Evolutionary conservation across 2,797 vertebrate species (phyloP).

Genomic region (Poecilia picta): DNA sequence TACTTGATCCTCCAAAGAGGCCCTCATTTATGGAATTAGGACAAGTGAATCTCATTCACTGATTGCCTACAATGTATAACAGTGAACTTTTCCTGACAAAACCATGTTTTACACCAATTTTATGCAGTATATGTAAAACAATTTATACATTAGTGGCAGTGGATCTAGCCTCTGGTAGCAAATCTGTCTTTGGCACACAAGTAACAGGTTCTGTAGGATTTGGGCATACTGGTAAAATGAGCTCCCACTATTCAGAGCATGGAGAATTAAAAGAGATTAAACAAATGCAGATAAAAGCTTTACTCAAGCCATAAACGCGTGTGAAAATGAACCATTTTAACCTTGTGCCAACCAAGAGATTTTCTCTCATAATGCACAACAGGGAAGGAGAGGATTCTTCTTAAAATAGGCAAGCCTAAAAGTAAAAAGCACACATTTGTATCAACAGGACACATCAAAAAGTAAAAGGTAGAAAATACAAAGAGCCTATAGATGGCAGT

Average conservation of each 20-base stretch:
- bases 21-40: slow-evolving; percentile 68
- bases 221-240: slow-evolving; percentile 34
- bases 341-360: slow-evolving; percentile 32
- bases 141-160: not conserved
- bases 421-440: not conserved
- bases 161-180: slow-evolving; percentile 7
- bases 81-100: slow-evolving; percentile 17
- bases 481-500: not conserved
- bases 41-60: slow-evolving; percentile 47
- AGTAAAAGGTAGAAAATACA: not conserved
- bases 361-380: slow-evolving; percentile 23
- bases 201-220: slow-evolving; percentile 28
- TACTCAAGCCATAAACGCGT: slow-evolving; percentile 36
- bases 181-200: slow-evolving; percentile 12
- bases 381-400: slow-evolving; percentile 4
- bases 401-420: not conserved
- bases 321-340: slow-evolving; percentile 41
- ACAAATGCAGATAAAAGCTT: slow-evolving; percentile 47
- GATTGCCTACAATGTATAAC: slow-evolving; percentile 15
- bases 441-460: not conserved
- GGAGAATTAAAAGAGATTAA: slow-evolving; percentile 58
- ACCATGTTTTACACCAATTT: not conserved
- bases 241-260: slow-evolving; percentile 32
- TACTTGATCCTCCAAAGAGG: slow-evolving; percentile 65
- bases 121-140: not conserved